A percentile compares a stretch with the other conserved stretches of the same genome.
These are phyloP conservation scores for Lasioglossum oenotherae DNA, from an alignment of 2,888 invertebrate genomes.

Conservation along the genomic window DNA sequence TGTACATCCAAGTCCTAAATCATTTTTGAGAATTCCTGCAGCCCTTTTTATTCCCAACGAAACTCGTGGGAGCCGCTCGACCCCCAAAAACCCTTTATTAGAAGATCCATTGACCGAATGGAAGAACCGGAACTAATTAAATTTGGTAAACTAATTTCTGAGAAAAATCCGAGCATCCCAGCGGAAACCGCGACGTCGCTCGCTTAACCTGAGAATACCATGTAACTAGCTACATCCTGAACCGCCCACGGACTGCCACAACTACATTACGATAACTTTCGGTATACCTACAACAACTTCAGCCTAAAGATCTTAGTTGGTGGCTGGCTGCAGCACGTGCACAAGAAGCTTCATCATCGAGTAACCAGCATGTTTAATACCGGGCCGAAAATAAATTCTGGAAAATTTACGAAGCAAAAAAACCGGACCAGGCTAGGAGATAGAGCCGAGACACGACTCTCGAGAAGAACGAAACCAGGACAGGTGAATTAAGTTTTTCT, in stretches of 20 bases:
- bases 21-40: no score
- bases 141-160: not conserved
- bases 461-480: not conserved
- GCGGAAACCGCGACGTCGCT: not conserved
- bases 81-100: not conserved
- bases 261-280: constrained; percentile 5
- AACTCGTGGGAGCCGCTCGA: not conserved
- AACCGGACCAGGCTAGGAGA: not conserved
- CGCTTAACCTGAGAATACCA: not conserved
- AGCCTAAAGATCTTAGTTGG: not conserved
- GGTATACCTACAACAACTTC: constrained; percentile 3
- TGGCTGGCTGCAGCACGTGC: not conserved
- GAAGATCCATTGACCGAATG: not conserved
- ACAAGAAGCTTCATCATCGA: constrained; percentile 9
- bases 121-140: not conserved
- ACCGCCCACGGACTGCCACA: not conserved
- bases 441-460: not conserved
- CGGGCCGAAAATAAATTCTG: not conserved
- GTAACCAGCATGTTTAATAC: not conserved
- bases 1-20: not conserved
- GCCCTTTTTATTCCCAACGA: not conserved
- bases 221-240: not conserved
- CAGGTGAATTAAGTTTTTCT: constrained; percentile 15
- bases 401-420: not conserved
- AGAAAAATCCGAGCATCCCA: not conserved